Evolutionary conservation across 2,888 invertebrate species (phyloP), one percentile per base, ranked within the genome.

Genomic region (Clanis bilineata): DNA sequence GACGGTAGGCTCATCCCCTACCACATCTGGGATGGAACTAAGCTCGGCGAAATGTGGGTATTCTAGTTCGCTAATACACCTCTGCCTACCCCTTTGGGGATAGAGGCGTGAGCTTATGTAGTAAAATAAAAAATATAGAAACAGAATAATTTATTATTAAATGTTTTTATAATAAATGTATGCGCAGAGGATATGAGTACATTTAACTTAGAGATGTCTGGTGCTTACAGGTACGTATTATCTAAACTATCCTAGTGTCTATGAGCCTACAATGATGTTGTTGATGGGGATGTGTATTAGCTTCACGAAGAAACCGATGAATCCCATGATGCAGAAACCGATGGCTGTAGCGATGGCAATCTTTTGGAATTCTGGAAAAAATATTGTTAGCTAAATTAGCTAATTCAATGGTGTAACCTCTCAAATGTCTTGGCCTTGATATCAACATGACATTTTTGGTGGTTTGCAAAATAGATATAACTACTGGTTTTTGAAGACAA

Each of bases 291-390:
- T 99, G 90, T 99, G 99, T 90, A 99, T 99, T 74, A 99, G 94
- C 93, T 99, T 99, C 39, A 99, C 99, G 77, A 99, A 99, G 94
- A 99, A 99, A 76, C 99, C 99, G 84, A 99, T 99, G 93, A 99
- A 99, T 61, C 99, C 99, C 99, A 99, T 99, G 87, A 99, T 99
- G 88, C 98, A 98, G 94, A 99, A 99, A 61, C 99, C 99, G 80
- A 99, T 98, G 3, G 99, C 99, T 63, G 99, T 99, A 60, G 99
- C 99, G 74, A 99, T 97, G 25, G 99, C 99, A 79, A 99, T 99
- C 93, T 99, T 99, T 88, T 99, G 99, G 92, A 99, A 99, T 92
- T 99, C 99, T 98, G 93, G 39, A 94, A 88, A 60, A 68, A 67
- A 59, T 32, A 9, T 36, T 36, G 36, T 36, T 36, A 36, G 3